These are phyloP conservation scores for Odobenus rosmarus DNA, from an alignment of 2,113 vertebrate genomes.

Conservation along the genomic window DNA sequence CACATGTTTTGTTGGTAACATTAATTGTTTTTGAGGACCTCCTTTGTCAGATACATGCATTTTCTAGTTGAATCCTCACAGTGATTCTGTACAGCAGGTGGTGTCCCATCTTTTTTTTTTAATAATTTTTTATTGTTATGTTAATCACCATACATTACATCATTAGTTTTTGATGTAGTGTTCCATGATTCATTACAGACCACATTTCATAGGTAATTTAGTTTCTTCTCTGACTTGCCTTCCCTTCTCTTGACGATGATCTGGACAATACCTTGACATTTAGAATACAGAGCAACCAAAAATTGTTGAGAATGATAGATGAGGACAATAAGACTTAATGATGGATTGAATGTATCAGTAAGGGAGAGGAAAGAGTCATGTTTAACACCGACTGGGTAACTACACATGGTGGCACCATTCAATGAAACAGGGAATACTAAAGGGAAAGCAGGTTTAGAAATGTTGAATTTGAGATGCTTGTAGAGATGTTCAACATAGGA, in stretches of 20 bases:
- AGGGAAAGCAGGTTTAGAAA: not conserved
- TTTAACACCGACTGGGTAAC: not conserved
- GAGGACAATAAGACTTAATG: not conserved
- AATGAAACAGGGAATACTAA: not conserved
- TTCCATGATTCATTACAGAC: no score
- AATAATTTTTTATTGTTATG: no score
- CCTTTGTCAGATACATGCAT: no score
- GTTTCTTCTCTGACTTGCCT: not conserved
- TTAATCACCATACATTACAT: no score
- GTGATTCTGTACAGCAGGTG: no score
- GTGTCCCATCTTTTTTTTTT: no score
- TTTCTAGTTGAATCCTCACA: no score
- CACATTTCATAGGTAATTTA: conserved; percentile 3
- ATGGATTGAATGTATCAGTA: not conserved
- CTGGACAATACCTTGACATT: not conserved
- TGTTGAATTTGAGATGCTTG: not conserved
- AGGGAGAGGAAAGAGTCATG: not conserved
- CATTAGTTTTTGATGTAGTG: no score
- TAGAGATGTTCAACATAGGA: not conserved
- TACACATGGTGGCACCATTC: not conserved
- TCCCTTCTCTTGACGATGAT: not conserved
- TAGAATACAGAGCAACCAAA: not conserved
- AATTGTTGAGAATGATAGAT: not conserved
- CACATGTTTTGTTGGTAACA: no score
- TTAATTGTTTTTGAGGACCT: no score